Conservation (phyloP, 2,797 vertebrate species). For the Falco novaeseelandiae region DNA sequence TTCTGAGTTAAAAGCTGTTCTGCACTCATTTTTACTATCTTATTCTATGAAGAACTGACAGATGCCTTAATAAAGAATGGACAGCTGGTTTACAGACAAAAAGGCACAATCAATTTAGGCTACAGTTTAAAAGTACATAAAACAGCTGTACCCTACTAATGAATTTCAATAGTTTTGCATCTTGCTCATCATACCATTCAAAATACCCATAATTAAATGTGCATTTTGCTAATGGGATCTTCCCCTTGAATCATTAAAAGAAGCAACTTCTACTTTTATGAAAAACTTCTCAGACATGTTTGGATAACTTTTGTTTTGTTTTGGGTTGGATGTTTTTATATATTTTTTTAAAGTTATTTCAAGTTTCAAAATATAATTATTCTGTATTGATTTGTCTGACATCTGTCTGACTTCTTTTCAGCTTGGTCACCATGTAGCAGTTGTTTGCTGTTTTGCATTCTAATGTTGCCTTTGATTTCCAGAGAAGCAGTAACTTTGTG, state of each 20-base stretch:
- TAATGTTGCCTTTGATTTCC: neutral
- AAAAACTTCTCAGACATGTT: neutral
- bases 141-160: constrained; percentile 66
- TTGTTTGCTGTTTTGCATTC: neutral
- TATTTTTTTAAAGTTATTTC: neutral
- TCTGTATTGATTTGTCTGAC: neutral
- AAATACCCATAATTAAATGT: constrained; percentile 64
- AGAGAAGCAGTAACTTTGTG: neutral
- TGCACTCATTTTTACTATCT: constrained; percentile 21
- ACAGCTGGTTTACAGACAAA: constrained; percentile 67
- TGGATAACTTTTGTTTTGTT: neutral
- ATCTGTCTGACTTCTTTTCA: neutral
- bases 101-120: constrained; percentile 52
- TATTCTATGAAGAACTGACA: constrained; percentile 52
- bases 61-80: constrained; percentile 71
- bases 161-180: constrained; percentile 57
- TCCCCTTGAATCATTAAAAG: constrained; percentile 28
- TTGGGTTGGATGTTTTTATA: neutral
- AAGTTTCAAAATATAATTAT: constrained; percentile 35
- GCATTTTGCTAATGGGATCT: constrained; percentile 62
- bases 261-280: constrained; percentile 1
- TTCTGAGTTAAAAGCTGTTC: constrained; percentile 31
- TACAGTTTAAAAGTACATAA: constrained; percentile 70
- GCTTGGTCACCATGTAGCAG: neutral
- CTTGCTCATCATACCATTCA: constrained; percentile 6